A percentile compares a stretch with the other conserved stretches of the same genome.
Conservation (phyloP, 1,140 invertebrate genomes). For the Neodiprion pinetum region DNA sequence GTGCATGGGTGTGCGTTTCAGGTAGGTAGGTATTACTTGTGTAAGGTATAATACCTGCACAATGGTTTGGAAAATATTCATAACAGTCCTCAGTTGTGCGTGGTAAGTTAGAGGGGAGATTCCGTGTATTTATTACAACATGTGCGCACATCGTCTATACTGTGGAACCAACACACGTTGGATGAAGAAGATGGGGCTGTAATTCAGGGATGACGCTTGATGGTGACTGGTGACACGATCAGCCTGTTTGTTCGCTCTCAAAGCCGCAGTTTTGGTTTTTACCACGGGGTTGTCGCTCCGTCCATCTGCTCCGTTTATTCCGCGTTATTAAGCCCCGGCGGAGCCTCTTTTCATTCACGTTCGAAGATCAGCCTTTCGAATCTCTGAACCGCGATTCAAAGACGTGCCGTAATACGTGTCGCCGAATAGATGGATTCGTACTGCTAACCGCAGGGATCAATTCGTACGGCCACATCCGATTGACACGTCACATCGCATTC, state of each 20-base stretch:
- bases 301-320: slow-evolving; percentile 5
- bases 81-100: neutral
- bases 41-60: neutral
- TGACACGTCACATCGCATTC: too few species aligned
- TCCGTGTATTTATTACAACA: neutral
- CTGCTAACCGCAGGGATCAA: too few species aligned
- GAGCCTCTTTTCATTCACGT: neutral
- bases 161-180: neutral
- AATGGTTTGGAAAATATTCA: neutral
- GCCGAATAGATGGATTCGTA: too few species aligned
- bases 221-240: neutral
- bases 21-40: too few species aligned
- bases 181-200: neutral
- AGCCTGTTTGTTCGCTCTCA: neutral
- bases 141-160: neutral
- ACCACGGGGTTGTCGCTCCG: neutral
- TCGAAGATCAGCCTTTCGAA: neutral
- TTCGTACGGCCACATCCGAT: too few species aligned
- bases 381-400: neutral
- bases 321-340: neutral
- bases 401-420: too few species aligned
- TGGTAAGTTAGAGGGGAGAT: too few species aligned
- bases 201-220: neutral
- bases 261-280: neutral
- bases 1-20: too few species aligned